Percentiles rank a stretch among this genome's conserved stretches.
These are phyloP conservation scores for Aricia agestis DNA, from an alignment of 1,140 invertebrate genomes.

Conservation along the genomic window DNA sequence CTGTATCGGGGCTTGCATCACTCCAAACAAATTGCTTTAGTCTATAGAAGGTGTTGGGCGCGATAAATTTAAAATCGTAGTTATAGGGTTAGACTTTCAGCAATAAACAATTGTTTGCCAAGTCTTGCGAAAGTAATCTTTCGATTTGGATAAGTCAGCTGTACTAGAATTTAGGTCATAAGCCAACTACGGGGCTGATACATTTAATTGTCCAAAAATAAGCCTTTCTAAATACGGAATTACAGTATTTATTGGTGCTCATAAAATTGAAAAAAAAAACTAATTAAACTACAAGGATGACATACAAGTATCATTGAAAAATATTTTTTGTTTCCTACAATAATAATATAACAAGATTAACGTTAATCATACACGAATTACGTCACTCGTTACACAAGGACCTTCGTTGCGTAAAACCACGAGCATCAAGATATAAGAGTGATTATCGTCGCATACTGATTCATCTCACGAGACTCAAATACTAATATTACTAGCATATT, in stretches of 20 bases:
- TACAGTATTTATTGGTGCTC: background rate
- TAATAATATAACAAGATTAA: background rate
- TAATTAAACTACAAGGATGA: background rate
- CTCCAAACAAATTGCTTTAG: constrained; percentile 8
- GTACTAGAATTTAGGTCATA: background rate
- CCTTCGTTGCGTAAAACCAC: constrained; percentile 3
- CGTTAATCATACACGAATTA: background rate
- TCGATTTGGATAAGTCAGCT: background rate
- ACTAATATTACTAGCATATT: background rate
- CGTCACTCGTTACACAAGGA: background rate
- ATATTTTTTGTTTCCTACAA: constrained; percentile 5
- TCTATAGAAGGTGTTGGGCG: constrained; percentile 1
- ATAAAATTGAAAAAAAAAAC: background rate
- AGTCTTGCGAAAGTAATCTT: background rate
- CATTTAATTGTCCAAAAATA: background rate
- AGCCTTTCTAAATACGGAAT: background rate
- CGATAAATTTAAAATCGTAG: background rate
- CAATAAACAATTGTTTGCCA: background rate
- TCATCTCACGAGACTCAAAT: background rate
- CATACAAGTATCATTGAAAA: constrained; percentile 11
- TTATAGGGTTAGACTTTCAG: background rate
- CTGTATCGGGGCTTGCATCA: constrained; percentile 10
- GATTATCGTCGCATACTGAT: background rate
- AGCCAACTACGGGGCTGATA: background rate
- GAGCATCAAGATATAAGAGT: background rate